These are phyloP conservation scores for Hippopotamyrus pictus DNA, from an alignment of 2,797 vertebrate species.

Conservation along the genomic window DNA sequence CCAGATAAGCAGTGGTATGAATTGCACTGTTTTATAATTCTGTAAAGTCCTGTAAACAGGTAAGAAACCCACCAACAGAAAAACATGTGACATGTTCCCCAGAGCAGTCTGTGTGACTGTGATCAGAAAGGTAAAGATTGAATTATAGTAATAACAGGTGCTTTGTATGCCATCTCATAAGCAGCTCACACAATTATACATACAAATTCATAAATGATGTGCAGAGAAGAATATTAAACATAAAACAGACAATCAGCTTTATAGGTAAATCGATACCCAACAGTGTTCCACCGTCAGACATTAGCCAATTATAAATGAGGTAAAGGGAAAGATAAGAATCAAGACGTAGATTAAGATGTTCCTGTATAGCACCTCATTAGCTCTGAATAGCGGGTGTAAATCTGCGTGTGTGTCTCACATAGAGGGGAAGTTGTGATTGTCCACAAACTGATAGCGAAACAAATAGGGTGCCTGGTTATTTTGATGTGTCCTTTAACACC, in stretches of 20 bases:
- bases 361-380: not conserved
- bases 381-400: not conserved
- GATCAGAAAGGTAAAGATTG: not conserved
- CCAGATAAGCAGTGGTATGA: not conserved
- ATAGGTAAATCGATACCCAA: not conserved
- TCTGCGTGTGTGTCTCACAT: not conserved
- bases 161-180: not conserved
- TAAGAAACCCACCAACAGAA: not conserved
- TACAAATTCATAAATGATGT: slow-evolving; percentile 2
- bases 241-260: not conserved
- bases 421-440: not conserved
- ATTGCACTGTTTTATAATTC: not conserved
- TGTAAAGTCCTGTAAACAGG: not conserved
- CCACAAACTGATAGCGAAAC: not conserved
- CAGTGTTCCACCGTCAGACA: not conserved
- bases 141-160: not conserved
- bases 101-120: not conserved
- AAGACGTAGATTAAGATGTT: not conserved
- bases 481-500: not conserved
- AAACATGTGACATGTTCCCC: not conserved
- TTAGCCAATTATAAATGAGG: not conserved
- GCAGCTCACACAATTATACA: not conserved
- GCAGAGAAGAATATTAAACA: not conserved
- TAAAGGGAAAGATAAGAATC: not conserved
- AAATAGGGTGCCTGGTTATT: not conserved